phyloP scores from a whole-genome alignment of 92 coral and sea anemone species.

The Plumapathes pennacea region DNA sequence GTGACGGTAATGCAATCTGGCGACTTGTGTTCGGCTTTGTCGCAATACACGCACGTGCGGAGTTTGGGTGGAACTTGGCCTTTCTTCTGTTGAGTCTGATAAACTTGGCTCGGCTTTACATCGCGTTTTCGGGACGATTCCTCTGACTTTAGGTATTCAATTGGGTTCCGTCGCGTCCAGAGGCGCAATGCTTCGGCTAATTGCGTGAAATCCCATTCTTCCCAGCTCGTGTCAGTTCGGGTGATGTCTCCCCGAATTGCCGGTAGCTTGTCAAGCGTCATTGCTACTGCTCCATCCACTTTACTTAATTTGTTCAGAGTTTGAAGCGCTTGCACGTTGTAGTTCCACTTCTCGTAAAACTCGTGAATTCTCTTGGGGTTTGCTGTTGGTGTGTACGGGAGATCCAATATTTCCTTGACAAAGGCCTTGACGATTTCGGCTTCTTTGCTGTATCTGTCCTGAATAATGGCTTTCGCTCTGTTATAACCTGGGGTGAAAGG shows the following conservation, averaged over 20 bases:
- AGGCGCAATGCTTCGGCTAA: constrained; percentile 36
- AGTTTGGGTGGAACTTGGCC: too few relatives aligned
- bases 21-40: constrained; percentile 32
- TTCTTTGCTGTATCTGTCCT: constrained; percentile 40
- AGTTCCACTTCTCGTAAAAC: constrained; percentile 2
- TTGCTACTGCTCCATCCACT: constrained; percentile 36
- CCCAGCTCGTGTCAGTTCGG: constrained; percentile 32
- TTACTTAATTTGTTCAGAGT: constrained; percentile 30
- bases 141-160: constrained; percentile 4
- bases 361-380: constrained; percentile 8
- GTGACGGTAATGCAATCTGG: constrained; percentile 17
- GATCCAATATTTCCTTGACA: constrained; percentile 21
- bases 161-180: constrained; percentile 46
- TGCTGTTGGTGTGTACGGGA: constrained; percentile 25
- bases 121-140: constrained; percentile 18
- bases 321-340: constrained; percentile 28
- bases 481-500: constrained; percentile 41
- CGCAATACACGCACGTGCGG: constrained; percentile 45
- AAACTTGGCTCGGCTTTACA: too few relatives aligned
- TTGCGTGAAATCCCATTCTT: constrained; percentile 31
- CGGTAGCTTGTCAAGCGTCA: constrained; percentile 45
- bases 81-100: constrained; percentile 26
- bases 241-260: constrained; percentile 53
- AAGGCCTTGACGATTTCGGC: constrained; percentile 47
- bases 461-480: constrained; percentile 14